Conservation (phyloP, 2,113 vertebrate species). For the Micronycteris hirsuta region DNA sequence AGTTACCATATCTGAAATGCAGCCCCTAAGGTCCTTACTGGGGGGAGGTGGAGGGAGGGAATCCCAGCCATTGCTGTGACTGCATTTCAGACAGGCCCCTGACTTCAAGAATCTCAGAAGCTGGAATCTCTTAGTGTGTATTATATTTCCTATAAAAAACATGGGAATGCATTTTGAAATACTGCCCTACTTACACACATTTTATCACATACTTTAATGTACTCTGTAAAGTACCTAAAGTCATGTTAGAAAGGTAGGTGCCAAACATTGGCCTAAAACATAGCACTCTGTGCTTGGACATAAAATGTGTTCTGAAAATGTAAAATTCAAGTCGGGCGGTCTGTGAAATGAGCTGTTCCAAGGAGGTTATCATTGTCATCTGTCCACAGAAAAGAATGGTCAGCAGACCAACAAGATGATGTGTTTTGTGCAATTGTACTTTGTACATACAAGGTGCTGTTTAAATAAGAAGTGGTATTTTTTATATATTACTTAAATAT, state of each 20-base stretch:
- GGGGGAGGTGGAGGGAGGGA: fast-evolving
- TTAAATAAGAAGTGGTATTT: constrained; percentile 16
- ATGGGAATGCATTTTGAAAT: background rate
- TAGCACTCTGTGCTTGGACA: background rate
- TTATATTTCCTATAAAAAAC: constrained; percentile 17
- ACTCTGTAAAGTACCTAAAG: background rate
- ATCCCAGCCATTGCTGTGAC: background rate
- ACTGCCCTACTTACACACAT: background rate
- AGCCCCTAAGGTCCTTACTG: background rate
- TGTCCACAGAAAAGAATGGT: background rate
- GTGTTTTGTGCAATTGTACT: background rate
- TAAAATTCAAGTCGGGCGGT: background rate
- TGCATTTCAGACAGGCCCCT: background rate
- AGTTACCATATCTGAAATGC: background rate
- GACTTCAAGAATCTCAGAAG: background rate
- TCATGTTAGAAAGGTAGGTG: background rate
- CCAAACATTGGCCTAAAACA: background rate
- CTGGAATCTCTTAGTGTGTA: background rate
- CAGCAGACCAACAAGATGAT: background rate
- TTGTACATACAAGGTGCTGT: background rate
- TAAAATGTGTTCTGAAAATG: background rate
- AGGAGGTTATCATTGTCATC: background rate
- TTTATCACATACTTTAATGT: background rate
- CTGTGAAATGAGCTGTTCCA: background rate
- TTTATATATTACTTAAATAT: background rate